These are phyloP conservation scores for Callithrix jacchus DNA, from an alignment of 2,113 vertebrate genomes.

Conservation along the genomic window DNA sequence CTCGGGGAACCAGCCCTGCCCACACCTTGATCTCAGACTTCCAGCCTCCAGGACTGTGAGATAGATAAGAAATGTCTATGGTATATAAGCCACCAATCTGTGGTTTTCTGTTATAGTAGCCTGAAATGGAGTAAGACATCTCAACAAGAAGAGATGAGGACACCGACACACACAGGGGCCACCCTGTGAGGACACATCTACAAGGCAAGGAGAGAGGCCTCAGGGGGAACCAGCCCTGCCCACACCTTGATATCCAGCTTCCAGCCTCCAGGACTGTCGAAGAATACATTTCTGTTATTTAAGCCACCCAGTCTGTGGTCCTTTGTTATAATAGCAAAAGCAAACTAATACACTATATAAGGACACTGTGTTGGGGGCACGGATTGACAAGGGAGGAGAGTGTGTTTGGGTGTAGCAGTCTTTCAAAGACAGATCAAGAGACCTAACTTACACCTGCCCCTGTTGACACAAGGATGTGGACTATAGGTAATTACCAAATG, in stretches of 20 bases:
- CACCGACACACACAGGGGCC: background rate
- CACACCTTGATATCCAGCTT: background rate
- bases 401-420: rapidly evolving
- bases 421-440: background rate
- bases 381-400: background rate
- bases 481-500: rapidly evolving
- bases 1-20: background rate
- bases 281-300: rapidly evolving
- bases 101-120: rapidly evolving
- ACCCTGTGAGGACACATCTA: background rate
- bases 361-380: rapidly evolving
- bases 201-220: background rate
- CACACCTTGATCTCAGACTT: background rate
- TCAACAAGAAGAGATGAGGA: background rate
- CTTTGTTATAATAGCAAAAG: rapidly evolving
- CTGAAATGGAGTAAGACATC: too few species aligned
- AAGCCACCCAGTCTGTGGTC: background rate
- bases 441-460: rapidly evolving
- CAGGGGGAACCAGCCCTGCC: background rate
- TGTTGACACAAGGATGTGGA: rapidly evolving
- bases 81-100: background rate
- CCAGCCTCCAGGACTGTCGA: too few species aligned
- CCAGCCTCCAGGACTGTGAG: background rate
- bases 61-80: rapidly evolving
- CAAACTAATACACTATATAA: rapidly evolving